A percentile compares a stretch with the other conserved stretches of the same genome.
phyloP scores from a whole-genome alignment of 2,888 invertebrate genomes.

The Polymixis flavicincta region DNA sequence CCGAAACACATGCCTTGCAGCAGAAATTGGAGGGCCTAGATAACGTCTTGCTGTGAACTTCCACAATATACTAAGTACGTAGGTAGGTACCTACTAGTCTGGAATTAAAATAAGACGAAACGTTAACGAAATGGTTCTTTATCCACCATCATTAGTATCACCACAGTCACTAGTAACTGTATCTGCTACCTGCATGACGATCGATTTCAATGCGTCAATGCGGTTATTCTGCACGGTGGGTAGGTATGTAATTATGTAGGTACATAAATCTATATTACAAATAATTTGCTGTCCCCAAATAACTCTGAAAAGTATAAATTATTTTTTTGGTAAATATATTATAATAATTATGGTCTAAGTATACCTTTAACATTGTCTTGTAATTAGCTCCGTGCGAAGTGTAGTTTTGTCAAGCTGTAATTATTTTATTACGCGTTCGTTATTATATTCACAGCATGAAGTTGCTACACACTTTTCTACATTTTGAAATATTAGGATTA shows the following conservation, averaged over 20 bases:
- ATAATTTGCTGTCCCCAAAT: background rate
- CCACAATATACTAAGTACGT: background rate
- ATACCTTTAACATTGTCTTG: slow-evolving; percentile 37
- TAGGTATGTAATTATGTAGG: background rate
- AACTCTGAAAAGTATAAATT: background rate
- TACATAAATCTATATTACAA: background rate
- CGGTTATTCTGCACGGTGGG: slow-evolving; percentile 7
- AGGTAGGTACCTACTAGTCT: background rate
- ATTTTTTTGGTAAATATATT: background rate
- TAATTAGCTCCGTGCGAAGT: slow-evolving; percentile 1
- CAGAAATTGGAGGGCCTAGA: background rate
- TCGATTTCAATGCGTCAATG: slow-evolving; percentile 40
- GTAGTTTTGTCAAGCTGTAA: slow-evolving; percentile 31
- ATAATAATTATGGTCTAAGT: background rate
- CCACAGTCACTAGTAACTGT: too few relatives aligned
- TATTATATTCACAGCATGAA: slow-evolving; percentile 32
- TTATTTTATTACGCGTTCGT: slow-evolving; percentile 20
- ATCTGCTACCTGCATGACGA: background rate
- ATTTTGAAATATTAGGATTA: slow-evolving; percentile 9
- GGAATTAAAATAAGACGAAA: background rate
- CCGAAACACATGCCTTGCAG: background rate
- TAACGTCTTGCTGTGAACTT: background rate
- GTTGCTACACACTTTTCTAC: slow-evolving; percentile 17
- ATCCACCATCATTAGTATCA: background rate
- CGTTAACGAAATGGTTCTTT: background rate